A percentile compares a stretch with the other conserved stretches of the same genome.
Conservation (phyloP, 2,888 invertebrate genomes). For the Gari tellinella region DNA sequence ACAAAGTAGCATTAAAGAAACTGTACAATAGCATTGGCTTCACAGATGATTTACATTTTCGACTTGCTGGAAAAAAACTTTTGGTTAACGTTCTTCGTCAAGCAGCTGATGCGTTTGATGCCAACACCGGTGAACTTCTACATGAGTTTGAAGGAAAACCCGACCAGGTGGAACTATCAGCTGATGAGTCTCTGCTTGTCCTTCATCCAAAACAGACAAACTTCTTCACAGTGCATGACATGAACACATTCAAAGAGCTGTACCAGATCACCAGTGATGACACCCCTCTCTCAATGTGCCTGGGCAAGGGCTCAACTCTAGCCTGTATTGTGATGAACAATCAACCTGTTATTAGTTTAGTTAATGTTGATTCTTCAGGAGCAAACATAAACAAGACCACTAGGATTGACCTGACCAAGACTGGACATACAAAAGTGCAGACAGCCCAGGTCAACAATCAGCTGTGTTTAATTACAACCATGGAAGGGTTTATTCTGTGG, state of each 20-base stretch:
- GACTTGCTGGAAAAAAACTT: slow-evolving; percentile 50
- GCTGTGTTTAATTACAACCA: slow-evolving; percentile 49
- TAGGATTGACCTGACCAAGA: slow-evolving; percentile 21
- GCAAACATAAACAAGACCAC: slow-evolving; percentile 36
- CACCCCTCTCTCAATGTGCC: slow-evolving; percentile 33
- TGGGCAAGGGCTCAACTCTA: slow-evolving; percentile 11
- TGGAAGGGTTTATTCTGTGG: slow-evolving; percentile 57
- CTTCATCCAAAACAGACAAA: slow-evolving; percentile 60
- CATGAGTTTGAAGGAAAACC: slow-evolving; percentile 59
- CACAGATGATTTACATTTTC: slow-evolving; percentile 63
- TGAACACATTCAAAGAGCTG: slow-evolving; percentile 47
- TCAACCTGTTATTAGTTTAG: slow-evolving; percentile 30
- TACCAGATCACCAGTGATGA: slow-evolving; percentile 40
- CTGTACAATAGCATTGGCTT: slow-evolving; percentile 65
- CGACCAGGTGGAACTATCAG: slow-evolving; percentile 50
- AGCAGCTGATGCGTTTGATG: slow-evolving; percentile 58
- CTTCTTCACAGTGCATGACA: slow-evolving; percentile 48
- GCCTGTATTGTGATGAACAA: slow-evolving; percentile 51
- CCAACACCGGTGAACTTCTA: slow-evolving; percentile 52
- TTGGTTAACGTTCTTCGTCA: slow-evolving; percentile 52
- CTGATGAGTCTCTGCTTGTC: slow-evolving; percentile 49
- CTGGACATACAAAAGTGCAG: slow-evolving; percentile 29
- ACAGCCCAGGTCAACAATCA: slow-evolving; percentile 28
- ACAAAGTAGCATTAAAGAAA: slow-evolving; percentile 60
- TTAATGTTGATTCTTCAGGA: slow-evolving; percentile 36